These are phyloP conservation scores for Eptatretus burgeri DNA, from an alignment of 2,113 vertebrate genomes.

Conservation along the genomic window DNA sequence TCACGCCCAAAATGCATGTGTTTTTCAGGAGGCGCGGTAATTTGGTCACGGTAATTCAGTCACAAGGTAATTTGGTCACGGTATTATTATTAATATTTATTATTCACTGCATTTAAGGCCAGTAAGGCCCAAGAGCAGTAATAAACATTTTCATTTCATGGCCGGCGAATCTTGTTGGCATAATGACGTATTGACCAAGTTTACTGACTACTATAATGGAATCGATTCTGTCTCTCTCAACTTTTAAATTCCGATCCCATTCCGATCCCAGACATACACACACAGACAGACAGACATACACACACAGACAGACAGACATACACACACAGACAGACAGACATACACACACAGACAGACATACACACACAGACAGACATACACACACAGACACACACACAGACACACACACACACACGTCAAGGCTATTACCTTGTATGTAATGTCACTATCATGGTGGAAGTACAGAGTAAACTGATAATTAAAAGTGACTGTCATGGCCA, in stretches of 20 bases:
- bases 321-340: too few species aligned
- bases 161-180: conserved; percentile 11
- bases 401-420: not conserved
- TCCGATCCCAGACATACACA: not conserved
- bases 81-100: conserved; percentile 15
- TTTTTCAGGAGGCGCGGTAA: too few species aligned
- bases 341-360: too few species aligned
- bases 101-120: too few species aligned
- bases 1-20: too few species aligned
- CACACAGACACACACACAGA: conserved; percentile 6
- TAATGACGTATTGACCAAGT: not conserved
- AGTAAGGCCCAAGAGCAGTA: too few species aligned
- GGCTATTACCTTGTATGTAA: not conserved
- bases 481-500: not conserved
- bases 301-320: too few species aligned
- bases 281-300: not conserved
- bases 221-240: not conserved
- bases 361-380: not conserved
- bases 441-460: not conserved
- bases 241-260: not conserved
- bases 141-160: too few species aligned
- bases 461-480: conserved; percentile 10
- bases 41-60: too few species aligned
- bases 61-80: conserved; percentile 13
- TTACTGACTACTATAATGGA: not conserved